A percentile compares a stretch with the other conserved stretches of the same genome.
Conservation (phyloP, 2,113 vertebrate genomes). For the Himantopus leucocephalus region DNA sequence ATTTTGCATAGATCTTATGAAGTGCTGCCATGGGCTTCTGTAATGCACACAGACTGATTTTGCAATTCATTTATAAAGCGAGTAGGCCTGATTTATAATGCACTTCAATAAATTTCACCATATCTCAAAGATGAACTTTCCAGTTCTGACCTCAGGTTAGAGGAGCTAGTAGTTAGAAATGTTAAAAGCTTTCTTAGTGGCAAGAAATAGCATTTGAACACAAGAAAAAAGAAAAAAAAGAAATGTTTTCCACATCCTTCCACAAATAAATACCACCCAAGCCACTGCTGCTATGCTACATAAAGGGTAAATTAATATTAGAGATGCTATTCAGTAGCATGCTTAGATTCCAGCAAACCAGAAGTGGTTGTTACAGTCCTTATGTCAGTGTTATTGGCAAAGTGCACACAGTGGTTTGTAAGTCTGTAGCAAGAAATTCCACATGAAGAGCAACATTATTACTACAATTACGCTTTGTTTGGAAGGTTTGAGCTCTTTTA, state of each 20-base stretch:
- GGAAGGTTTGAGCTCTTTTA: neutral
- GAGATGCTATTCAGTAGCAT: neutral
- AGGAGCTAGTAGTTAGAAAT: neutral
- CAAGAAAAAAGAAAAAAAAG: neutral
- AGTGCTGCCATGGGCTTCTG: neutral
- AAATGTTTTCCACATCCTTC: neutral
- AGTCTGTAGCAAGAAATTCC: neutral
- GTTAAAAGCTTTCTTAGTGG: neutral
- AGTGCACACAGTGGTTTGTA: neutral
- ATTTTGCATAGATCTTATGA: neutral
- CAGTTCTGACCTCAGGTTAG: neutral
- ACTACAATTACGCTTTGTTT: neutral
- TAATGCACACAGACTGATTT: neutral
- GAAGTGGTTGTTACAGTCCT: neutral
- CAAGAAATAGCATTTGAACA: neutral
- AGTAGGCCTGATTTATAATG: neutral
- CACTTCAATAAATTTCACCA: neutral
- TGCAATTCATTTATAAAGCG: neutral
- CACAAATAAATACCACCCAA: neutral
- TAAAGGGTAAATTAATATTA: neutral
- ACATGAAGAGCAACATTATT: neutral
- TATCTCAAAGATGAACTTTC: neutral
- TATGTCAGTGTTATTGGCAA: neutral
- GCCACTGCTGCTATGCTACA: neutral
- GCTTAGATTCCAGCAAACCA: neutral